Evolutionary conservation across 2,888 invertebrate species (phyloP).

Genomic region (Heliothis peltigera): DNA sequence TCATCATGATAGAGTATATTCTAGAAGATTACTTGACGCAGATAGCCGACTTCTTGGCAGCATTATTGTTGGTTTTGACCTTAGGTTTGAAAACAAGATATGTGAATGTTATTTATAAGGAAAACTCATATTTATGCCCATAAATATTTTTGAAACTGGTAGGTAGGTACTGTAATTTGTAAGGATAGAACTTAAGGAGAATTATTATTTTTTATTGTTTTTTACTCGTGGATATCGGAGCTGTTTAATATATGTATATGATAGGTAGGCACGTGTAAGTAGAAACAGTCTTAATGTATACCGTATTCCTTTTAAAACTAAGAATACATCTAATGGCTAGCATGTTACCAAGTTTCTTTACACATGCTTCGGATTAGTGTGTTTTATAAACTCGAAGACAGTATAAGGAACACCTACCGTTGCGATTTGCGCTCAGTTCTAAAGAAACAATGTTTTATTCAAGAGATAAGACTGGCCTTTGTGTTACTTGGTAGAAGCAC

Average conservation of each 20-base stretch:
- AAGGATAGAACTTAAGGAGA: background rate
- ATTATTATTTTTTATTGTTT: background rate
- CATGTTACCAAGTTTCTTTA: constrained; percentile 11
- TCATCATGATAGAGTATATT: constrained; percentile 36
- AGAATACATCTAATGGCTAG: background rate
- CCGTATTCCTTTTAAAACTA: background rate
- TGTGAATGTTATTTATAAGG: background rate
- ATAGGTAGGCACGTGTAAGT: background rate
- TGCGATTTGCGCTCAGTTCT: constrained; percentile 74
- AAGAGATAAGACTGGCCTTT: constrained; percentile 82
- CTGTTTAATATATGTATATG: background rate
- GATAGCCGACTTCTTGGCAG: constrained; percentile 35
- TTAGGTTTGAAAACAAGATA: constrained; percentile 25
- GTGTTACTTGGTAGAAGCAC: constrained; percentile 81
- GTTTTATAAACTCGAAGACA: constrained; percentile 58
- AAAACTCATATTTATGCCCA: background rate
- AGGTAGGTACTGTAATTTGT: constrained; percentile 7
- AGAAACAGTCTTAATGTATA: background rate
- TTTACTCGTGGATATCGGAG: background rate
- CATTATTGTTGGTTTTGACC: constrained; percentile 38
- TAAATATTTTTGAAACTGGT: constrained; percentile 8
- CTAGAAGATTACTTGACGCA: constrained; percentile 28
- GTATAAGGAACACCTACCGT: constrained; percentile 68
- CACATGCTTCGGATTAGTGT: constrained; percentile 44
- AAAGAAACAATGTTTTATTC: constrained; percentile 84